phyloP scores from a whole-genome alignment of 2,888 invertebrate genomes.

The Drosophila suboccidentalis region DNA sequence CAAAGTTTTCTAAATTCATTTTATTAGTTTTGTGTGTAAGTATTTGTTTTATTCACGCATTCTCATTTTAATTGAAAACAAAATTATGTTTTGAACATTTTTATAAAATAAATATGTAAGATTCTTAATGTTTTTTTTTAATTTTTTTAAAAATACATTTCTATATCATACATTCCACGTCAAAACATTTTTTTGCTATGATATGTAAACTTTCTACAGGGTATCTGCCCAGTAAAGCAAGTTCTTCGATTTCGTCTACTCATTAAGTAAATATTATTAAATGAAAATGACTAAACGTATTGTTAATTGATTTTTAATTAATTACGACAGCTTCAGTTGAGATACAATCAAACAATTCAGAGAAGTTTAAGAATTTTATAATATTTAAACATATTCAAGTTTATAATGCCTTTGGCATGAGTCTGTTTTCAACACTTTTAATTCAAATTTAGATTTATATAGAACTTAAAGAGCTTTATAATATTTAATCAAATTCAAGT shows the following conservation, averaged over 20 bases:
- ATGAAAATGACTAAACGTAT: conserved; percentile 26
- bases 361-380: background rate
- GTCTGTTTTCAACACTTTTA: background rate
- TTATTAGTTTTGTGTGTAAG: no score
- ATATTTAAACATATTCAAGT: background rate
- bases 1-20: no score
- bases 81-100: no score
- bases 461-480: conserved; percentile 6
- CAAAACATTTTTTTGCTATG: no score
- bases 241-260: background rate
- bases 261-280: conserved; percentile 13
- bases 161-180: background rate
- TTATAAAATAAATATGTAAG: no score
- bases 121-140: background rate
- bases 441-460: background rate
- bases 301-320: conserved; percentile 25
- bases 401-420: conserved; percentile 3
- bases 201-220: background rate
- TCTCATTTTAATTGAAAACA: no score
- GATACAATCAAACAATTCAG: background rate
- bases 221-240: background rate
- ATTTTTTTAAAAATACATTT: background rate
- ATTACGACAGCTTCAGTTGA: background rate
- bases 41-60: no score
- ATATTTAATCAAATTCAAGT: background rate